These are phyloP conservation scores for Oreochromis niloticus DNA, from an alignment of 2,113 vertebrate species.

Conservation along the genomic window DNA sequence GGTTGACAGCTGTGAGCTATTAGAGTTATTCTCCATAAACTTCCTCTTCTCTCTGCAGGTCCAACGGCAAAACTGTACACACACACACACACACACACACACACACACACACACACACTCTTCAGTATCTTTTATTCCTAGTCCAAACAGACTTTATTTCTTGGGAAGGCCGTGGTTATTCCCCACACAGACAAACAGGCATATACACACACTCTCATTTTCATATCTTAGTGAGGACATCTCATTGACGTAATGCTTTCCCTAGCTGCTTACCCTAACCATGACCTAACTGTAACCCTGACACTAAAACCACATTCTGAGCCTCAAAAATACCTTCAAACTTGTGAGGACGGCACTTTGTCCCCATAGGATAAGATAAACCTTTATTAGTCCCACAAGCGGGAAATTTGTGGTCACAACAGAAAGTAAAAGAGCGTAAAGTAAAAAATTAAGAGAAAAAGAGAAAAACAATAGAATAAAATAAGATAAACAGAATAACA, in stretches of 20 bases:
- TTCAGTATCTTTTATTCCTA: neutral
- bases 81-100: neutral
- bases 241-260: neutral
- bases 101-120: too few species aligned
- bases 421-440: too few species aligned
- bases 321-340: neutral
- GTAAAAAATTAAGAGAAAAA: too few species aligned
- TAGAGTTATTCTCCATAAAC: neutral
- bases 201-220: neutral
- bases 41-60: conserved; percentile 5
- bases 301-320: neutral
- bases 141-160: neutral
- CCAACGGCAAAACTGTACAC: neutral
- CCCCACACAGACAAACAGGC: neutral
- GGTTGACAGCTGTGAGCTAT: conserved; percentile 13
- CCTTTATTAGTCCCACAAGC: too few species aligned
- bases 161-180: neutral
- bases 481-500: too few species aligned
- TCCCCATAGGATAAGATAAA: too few species aligned
- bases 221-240: neutral
- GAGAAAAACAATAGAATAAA: too few species aligned
- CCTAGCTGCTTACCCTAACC: neutral
- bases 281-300: neutral
- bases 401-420: too few species aligned
- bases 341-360: too few species aligned